Conservation (phyloP, 2,797 vertebrate species). For the Halcyon chelicuti region DNA sequence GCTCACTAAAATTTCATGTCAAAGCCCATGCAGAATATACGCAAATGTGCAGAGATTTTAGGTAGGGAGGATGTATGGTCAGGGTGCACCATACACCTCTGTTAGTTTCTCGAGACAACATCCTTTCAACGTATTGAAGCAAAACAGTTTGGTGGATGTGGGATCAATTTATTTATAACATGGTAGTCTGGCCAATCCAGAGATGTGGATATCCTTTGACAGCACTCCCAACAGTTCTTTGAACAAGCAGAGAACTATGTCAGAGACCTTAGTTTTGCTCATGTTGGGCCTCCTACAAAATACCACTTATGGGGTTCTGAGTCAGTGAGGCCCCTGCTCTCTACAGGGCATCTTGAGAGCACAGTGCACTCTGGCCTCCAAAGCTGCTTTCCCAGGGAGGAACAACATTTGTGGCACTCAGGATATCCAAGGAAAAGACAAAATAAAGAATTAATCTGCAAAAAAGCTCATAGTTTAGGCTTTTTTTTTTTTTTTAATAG, state of each 20-base stretch:
- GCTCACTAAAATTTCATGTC: background rate
- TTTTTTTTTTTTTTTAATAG: background rate
- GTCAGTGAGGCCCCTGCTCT: background rate
- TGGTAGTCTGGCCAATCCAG: background rate
- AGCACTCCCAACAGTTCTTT: slow-evolving; percentile 37
- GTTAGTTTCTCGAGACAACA: slow-evolving; percentile 24
- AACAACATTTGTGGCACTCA: background rate
- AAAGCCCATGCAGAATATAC: background rate
- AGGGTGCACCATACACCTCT: slow-evolving; percentile 16
- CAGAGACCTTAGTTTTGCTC: background rate
- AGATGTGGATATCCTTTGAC: slow-evolving; percentile 31
- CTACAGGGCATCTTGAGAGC: background rate
- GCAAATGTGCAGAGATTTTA: slow-evolving; percentile 52
- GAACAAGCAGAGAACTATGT: slow-evolving; percentile 38
- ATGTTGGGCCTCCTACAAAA: background rate
- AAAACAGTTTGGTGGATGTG: background rate
- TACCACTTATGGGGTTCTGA: background rate
- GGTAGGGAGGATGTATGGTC: background rate
- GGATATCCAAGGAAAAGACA: background rate
- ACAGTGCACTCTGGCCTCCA: rapidly evolving
- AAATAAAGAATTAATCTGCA: background rate
- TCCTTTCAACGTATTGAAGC: background rate
- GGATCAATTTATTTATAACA: slow-evolving; percentile 41
- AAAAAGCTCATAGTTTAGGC: background rate
- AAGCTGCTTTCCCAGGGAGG: background rate